Base-by-base conservation (phyloP, 1,140 invertebrate species). In the Lucilia sericata region DNA sequence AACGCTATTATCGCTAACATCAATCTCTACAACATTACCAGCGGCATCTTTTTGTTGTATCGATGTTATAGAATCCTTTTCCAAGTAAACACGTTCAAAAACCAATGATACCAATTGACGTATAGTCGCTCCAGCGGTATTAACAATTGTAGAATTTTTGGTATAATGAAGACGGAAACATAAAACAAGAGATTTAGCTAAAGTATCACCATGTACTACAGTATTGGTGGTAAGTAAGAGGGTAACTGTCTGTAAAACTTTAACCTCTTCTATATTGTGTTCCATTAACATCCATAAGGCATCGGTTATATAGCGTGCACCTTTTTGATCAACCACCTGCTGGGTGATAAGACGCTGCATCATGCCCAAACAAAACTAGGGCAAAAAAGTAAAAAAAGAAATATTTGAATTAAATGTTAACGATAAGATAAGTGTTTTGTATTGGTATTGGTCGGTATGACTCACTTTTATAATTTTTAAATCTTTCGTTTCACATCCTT, bases 401-500 rank as follows among this genome's bases (percentile, higher is more conserved):
- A 74, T 30, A 30, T 30, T 30, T 74, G 0, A 8, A 42, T 3
- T 42, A 76, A 76, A 76, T 76, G 36, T 17, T 42, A 78, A 42
- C 7, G 34, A 78, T 78, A 42, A 78, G 17, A 80, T 80, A 51
- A 49, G n/a, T 42, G 19, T 49, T 21, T 78, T 17, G 10, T 36
- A 25, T 51, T 30, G 25, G 1, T 30, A 30, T 30, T 30, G 1
- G 47, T 19, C 4, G 36, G 3, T 82, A 82, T 84, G 76, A 83
- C 85, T 86, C 91, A 96, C 96, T 93, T 96, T 97, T 60, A 99
- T 97, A 86, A 99, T 96, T 94, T 99, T 99, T 30, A 97, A 93
- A 92, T 98, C 98, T 93, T 98, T 99, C 25, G 98, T 98, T 90
- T 99, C 98, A 94, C 98, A 99, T 88, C 98, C 98, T 92, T 99